A percentile compares a stretch with the other conserved stretches of the same genome.
phyloP scores from a whole-genome alignment of 1,140 invertebrate species.

The Formica exsecta region DNA sequence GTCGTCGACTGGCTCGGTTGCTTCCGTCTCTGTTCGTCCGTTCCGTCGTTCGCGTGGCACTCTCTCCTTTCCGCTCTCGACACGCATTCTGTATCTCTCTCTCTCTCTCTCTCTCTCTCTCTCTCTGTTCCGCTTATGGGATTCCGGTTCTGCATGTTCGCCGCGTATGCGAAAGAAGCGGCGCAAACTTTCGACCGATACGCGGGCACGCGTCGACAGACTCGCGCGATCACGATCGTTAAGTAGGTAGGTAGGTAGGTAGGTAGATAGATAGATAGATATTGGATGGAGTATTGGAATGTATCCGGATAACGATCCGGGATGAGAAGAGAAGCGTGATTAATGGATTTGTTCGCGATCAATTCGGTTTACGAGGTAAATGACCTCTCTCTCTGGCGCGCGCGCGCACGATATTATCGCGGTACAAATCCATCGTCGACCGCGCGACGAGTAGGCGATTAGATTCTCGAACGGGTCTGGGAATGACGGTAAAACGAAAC shows the following conservation, averaged over 20 bases:
- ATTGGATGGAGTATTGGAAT: neutral
- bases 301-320: conserved; percentile 20
- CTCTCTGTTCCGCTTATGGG: neutral
- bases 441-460: conserved; percentile 12
- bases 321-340: conserved; percentile 26
- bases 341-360: conserved; percentile 44
- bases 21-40: conserved; percentile 55
- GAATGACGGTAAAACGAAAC: neutral
- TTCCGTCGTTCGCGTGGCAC: conserved; percentile 63
- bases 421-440: neutral
- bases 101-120: neutral
- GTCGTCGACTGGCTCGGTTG: neutral
- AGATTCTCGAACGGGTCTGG: neutral
- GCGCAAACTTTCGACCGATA: conserved; percentile 31
- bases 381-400: neutral
- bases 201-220: conserved; percentile 15
- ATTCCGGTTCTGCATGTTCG: conserved; percentile 5
- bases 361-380: conserved; percentile 42
- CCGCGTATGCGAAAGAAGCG: neutral
- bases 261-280: neutral
- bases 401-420: neutral
- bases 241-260: neutral
- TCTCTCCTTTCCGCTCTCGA: conserved; percentile 53
- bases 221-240: conserved; percentile 32
- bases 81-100: neutral